Evolutionary conservation across 2,888 invertebrate genomes (phyloP).

Genomic region (Cheilosia pagana): DNA sequence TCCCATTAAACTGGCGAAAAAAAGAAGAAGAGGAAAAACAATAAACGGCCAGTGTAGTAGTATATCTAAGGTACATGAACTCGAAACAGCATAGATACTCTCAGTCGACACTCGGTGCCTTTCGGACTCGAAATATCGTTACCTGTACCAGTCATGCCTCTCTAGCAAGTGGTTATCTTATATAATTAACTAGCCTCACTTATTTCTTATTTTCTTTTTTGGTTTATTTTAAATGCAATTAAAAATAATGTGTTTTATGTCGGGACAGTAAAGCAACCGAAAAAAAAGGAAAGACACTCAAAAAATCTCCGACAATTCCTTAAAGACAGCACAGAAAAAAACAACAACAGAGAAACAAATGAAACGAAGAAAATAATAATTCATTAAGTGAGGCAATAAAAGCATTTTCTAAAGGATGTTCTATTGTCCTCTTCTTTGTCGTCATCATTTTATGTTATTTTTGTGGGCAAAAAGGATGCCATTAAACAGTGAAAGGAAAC

Average conservation of each 20-base stretch:
- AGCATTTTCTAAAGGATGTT: conserved; percentile 59
- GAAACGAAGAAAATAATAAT: conserved; percentile 69
- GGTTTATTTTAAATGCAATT: conserved; percentile 65
- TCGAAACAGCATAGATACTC: conserved; percentile 18
- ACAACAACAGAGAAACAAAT: conserved; percentile 69
- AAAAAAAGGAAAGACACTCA: conserved; percentile 12
- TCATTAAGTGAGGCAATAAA: conserved; percentile 73
- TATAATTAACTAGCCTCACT: conserved; percentile 71
- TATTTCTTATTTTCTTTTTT: conserved; percentile 37
- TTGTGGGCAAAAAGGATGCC: conserved; percentile 51
- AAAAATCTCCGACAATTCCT: conserved; percentile 54
- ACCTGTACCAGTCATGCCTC: conserved; percentile 26
- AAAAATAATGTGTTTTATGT: conserved; percentile 70
- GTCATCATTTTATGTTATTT: conserved; percentile 13
- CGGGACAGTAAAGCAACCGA: conserved; percentile 26
- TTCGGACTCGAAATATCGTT: conserved; percentile 15
- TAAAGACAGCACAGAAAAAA: conserved; percentile 38
- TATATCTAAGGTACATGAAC: conserved; percentile 44
- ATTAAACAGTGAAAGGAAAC: conserved; percentile 51
- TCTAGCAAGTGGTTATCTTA: conserved; percentile 60
- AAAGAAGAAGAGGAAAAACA: conserved; percentile 59
- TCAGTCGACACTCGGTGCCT: neutral
- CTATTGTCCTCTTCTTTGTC: conserved; percentile 42
- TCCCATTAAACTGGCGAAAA: conserved; percentile 66
- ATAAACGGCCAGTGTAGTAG: conserved; percentile 61